phyloP scores from a whole-genome alignment of 2,888 invertebrate species.

The Ctena decussata region DNA sequence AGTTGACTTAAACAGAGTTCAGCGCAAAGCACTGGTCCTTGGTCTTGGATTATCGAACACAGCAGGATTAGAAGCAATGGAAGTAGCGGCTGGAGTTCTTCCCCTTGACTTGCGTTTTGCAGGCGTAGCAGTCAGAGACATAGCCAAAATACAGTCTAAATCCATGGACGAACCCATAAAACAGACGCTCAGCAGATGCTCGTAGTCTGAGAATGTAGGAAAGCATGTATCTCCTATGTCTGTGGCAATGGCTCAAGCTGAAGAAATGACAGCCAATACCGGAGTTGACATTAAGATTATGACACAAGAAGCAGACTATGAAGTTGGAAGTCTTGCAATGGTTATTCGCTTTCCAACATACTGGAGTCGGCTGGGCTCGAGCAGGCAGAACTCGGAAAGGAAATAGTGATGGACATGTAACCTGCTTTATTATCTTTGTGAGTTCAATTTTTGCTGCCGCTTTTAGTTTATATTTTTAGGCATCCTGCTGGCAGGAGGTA shows the following conservation, averaged over 20 bases:
- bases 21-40: neutral
- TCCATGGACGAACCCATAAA: neutral
- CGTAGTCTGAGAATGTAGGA: neutral
- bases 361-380: neutral
- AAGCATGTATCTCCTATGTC: neutral
- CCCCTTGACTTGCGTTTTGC: neutral
- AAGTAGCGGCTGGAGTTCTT: neutral
- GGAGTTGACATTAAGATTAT: neutral
- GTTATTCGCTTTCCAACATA: neutral
- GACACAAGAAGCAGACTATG: neutral
- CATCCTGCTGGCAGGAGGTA: no score
- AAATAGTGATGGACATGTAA: neutral
- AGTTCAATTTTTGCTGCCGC: no score
- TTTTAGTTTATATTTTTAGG: no score
- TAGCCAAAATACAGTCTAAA: neutral
- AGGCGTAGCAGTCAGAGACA: neutral
- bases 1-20: neutral
- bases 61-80: neutral
- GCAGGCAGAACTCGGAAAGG: neutral
- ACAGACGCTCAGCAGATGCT: neutral
- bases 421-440: no score
- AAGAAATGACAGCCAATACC: neutral
- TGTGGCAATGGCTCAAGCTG: neutral
- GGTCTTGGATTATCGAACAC: neutral
- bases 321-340: neutral